phyloP scores from a whole-genome alignment of 2,797 vertebrate genomes.

The Sandelia bainsii region DNA sequence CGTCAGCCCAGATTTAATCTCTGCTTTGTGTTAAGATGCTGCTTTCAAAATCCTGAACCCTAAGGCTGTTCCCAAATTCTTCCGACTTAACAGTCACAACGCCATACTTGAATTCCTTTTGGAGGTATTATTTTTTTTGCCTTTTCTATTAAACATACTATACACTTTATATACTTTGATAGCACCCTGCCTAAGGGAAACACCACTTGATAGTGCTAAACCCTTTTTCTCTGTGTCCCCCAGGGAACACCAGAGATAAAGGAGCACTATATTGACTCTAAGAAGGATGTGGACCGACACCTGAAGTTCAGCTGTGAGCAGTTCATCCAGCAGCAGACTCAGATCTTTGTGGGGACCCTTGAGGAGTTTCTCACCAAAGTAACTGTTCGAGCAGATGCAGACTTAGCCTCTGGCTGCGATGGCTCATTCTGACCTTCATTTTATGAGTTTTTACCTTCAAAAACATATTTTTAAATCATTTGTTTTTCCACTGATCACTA shows the following conservation, averaged over 20 bases:
- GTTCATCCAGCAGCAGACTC: conserved; percentile 97
- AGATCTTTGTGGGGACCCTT: conserved; percentile 91
- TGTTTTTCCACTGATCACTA: conserved; percentile 52
- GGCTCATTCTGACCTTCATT: conserved; percentile 67
- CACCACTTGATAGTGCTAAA: conserved; percentile 61
- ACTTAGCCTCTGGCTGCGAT: conserved; percentile 58
- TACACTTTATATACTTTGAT: conserved; percentile 64
- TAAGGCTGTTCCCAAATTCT: conserved; percentile 94
- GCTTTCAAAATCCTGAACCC: conserved; percentile 99
- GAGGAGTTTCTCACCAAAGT: conserved; percentile 97
- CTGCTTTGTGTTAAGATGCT: conserved; percentile 88
- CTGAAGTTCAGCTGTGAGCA: conserved; percentile 96
- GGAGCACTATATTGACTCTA: conserved; percentile 98
- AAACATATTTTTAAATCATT: conserved; percentile 26
- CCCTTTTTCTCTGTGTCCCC: conserved; percentile 61
- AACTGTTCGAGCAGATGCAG: conserved; percentile 58
- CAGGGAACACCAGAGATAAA: conserved; percentile 98
- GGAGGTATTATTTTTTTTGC: conserved; percentile 86
- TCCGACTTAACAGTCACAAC: conserved; percentile 97
- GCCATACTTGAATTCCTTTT: conserved; percentile 98
- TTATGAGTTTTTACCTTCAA: conserved; percentile 38
- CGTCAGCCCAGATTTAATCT: conserved; percentile 59
- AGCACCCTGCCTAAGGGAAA: conserved; percentile 61
- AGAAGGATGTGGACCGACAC: conserved; percentile 97
- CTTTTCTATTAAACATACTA: conserved; percentile 52